phyloP scores from a whole-genome alignment of 2,113 vertebrate species.

The Indicator indicator region DNA sequence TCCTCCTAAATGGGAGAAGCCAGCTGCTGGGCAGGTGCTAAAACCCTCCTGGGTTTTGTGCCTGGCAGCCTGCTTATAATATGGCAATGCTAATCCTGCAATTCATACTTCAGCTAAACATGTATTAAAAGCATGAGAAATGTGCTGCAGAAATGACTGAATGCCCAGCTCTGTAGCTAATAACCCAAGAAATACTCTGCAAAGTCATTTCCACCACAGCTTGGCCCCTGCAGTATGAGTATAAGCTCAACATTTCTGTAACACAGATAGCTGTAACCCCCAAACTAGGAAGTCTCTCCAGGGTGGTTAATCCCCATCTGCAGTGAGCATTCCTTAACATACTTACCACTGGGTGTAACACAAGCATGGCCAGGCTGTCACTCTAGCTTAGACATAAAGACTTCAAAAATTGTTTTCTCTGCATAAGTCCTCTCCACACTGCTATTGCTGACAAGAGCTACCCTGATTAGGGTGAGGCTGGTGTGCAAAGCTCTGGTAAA shows the following conservation, averaged over 20 bases:
- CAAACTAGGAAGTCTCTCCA: background rate
- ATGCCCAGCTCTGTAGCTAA: accelerated
- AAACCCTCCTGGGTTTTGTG: background rate
- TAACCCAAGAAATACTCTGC: background rate
- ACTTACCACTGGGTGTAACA: background rate
- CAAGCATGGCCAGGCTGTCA: background rate
- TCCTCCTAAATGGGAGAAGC: background rate
- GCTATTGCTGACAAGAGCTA: background rate
- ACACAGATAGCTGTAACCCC: background rate
- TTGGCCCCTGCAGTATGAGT: background rate
- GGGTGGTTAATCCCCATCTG: accelerated
- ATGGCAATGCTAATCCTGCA: background rate
- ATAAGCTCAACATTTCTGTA: background rate
- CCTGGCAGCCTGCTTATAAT: background rate
- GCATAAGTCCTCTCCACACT: background rate
- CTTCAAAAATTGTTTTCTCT: background rate
- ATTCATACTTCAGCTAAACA: background rate
- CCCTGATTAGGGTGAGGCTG: background rate
- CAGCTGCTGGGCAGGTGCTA: background rate
- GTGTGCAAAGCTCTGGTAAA: background rate
- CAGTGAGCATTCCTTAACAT: background rate
- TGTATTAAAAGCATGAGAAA: background rate
- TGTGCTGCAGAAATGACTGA: background rate
- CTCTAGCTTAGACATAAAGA: background rate
- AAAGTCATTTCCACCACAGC: background rate